Evolutionary conservation across 2,113 vertebrate genomes (phyloP).

Genomic region (Psophia crepitans): DNA sequence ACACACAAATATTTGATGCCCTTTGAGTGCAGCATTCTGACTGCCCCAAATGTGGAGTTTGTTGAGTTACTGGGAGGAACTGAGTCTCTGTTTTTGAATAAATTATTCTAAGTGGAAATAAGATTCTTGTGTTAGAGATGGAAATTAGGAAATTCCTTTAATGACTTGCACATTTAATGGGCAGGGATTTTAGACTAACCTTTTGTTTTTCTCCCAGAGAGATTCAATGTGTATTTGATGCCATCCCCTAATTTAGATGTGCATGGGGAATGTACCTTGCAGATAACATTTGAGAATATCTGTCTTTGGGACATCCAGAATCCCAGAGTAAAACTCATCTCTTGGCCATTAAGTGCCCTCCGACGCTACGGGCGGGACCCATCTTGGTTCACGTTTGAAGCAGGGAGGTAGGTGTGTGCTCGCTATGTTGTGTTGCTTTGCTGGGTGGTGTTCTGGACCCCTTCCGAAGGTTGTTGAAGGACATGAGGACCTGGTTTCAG

Average conservation of each 20-base stretch:
- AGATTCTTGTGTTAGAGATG: neutral
- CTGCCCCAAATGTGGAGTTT: neutral
- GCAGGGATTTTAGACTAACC: constrained; percentile 75
- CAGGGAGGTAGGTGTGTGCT: constrained; percentile 76
- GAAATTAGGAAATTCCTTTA: constrained; percentile 62
- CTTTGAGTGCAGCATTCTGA: neutral
- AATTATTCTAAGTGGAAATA: neutral
- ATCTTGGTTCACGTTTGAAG: constrained; percentile 87
- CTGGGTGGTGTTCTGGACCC: accelerated
- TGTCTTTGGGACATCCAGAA: constrained; percentile 84
- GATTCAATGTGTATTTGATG: constrained; percentile 88
- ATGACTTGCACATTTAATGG: constrained; percentile 58
- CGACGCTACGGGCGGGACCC: constrained; percentile 82
- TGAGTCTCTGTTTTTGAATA: neutral
- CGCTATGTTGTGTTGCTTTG: accelerated
- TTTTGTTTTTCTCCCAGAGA: constrained; percentile 84
- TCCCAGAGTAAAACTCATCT: constrained; percentile 80
- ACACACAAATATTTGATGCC: neutral
- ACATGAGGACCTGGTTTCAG: neutral
- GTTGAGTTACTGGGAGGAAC: neutral
- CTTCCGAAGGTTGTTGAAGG: neutral
- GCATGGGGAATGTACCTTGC: constrained; percentile 86
- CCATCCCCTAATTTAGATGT: constrained; percentile 86
- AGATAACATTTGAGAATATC: constrained; percentile 84
- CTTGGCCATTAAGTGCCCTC: constrained; percentile 83